Percentiles rank a stretch among this genome's conserved stretches.
Conservation (phyloP, 1,140 invertebrate species). For the Drosophila suzukii region DNA sequence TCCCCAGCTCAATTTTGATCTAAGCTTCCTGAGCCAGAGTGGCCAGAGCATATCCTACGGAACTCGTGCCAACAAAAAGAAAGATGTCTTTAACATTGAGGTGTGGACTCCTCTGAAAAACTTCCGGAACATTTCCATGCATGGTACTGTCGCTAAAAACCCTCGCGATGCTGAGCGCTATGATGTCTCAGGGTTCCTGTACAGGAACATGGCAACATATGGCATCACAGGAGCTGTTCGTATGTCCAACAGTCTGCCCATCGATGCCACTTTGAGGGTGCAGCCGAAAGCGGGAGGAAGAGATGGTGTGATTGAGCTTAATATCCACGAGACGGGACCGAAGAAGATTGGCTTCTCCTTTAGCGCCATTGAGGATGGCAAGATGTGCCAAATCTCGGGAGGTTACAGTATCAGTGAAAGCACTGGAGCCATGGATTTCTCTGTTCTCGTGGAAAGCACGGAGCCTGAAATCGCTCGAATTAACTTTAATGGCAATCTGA, state of each 20-base stretch:
- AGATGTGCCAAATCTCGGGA: conserved; percentile 76
- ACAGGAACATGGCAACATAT: conserved; percentile 75
- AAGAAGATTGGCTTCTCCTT: conserved; percentile 73
- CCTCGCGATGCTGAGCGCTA: conserved; percentile 48
- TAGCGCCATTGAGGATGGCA: conserved; percentile 74
- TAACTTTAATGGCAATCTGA: conserved; percentile 64
- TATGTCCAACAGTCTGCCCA: conserved; percentile 49
- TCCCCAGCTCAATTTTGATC: conserved; percentile 68
- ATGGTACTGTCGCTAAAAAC: conserved; percentile 55
- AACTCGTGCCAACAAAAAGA: conserved; percentile 58
- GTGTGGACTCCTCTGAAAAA: conserved; percentile 75
- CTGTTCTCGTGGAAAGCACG: conserved; percentile 69
- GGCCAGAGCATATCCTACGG: conserved; percentile 64
- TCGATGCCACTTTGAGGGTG: conserved; percentile 54
- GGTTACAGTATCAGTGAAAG: conserved; percentile 59
- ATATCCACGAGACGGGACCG: conserved; percentile 51
- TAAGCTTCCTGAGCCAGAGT: conserved; percentile 58
- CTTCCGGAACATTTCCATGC: conserved; percentile 77
- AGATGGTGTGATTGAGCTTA: conserved; percentile 74
- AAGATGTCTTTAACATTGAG: conserved; percentile 76
- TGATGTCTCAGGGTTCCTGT: conserved; percentile 64
- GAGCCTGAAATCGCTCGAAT: conserved; percentile 71
- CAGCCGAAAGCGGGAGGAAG: conserved; percentile 67
- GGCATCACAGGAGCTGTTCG: conserved; percentile 60
- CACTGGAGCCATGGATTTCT: conserved; percentile 67